phyloP scores from a whole-genome alignment of 2,888 invertebrate genomes.

The Gari tellinella region DNA sequence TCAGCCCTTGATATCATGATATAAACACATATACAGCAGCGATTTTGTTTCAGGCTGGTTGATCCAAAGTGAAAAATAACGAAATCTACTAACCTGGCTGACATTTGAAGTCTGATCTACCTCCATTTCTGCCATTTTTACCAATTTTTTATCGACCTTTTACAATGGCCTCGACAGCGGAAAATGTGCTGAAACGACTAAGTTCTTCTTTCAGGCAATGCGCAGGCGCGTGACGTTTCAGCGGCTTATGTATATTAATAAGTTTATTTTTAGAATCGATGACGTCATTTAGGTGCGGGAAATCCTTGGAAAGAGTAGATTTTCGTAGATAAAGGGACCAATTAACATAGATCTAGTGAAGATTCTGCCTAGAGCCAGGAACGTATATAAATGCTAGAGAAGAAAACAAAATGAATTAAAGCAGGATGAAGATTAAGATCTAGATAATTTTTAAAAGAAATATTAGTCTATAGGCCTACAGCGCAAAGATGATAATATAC shows the following conservation, averaged over 20 bases:
- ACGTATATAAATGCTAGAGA: too few species aligned
- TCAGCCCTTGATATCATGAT: conserved; percentile 25
- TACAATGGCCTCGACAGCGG: conserved; percentile 53
- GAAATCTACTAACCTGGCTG: conserved; percentile 55
- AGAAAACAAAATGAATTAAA: too few species aligned
- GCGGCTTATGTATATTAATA: background rate
- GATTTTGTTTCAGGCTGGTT: background rate
- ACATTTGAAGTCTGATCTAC: conserved; percentile 43
- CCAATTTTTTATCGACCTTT: conserved; percentile 41
- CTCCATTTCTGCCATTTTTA: conserved; percentile 59
- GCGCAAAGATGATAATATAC: too few species aligned
- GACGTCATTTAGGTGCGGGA: too few species aligned
- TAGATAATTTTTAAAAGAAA: too few species aligned
- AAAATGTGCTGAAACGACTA: conserved; percentile 71
- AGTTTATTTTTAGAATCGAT: background rate
- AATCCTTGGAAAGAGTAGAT: too few species aligned
- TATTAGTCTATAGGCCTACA: too few species aligned
- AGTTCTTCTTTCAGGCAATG: conserved; percentile 70
- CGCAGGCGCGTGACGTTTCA: conserved; percentile 70
- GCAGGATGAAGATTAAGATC: too few species aligned
- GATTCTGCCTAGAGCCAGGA: too few species aligned
- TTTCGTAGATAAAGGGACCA: too few species aligned
- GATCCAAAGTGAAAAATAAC: conserved; percentile 25
- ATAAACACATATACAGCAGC: conserved; percentile 18
- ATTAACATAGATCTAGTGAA: too few species aligned